A percentile compares a stretch with the other conserved stretches of the same genome.
Evolutionary conservation across 2,113 vertebrate species (phyloP).

Genomic region (Actenoides lindsayi): DNA sequence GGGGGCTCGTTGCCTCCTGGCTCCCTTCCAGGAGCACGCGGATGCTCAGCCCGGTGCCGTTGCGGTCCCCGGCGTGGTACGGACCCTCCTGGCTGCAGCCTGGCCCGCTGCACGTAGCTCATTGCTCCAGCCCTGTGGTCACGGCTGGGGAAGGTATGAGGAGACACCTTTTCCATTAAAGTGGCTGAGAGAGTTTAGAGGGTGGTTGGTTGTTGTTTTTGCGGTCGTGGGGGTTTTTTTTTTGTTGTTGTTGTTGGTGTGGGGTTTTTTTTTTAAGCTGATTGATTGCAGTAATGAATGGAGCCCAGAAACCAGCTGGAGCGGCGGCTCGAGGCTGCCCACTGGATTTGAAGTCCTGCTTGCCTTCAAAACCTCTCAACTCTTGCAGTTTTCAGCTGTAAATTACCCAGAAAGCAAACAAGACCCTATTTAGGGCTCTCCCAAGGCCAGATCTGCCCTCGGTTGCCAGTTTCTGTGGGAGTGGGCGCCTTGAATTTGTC

Average conservation of each 20-base stretch:
- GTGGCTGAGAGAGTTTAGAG: background rate
- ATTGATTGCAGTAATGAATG: constrained; percentile 46
- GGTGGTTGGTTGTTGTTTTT: constrained; percentile 11
- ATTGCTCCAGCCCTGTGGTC: background rate
- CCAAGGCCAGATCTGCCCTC: background rate
- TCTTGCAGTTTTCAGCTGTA: background rate
- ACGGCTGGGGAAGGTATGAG: background rate
- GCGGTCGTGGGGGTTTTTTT: background rate
- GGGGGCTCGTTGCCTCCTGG: background rate
- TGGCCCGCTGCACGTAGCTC: fast-evolving
- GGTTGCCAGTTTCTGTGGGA: background rate
- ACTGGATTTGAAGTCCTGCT: background rate
- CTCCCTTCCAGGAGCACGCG: background rate
- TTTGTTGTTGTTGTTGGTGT: background rate
- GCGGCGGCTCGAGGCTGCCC: background rate
- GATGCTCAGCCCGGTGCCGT: background rate
- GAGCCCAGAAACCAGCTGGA: background rate
- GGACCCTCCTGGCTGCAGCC: background rate
- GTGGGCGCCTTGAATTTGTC: background rate
- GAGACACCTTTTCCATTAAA: background rate
- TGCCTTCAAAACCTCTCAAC: background rate
- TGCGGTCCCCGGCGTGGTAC: fast-evolving
- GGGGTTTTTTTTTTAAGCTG: background rate
- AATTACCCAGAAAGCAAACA: background rate
- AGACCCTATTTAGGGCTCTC: constrained; percentile 1